phyloP scores from a whole-genome alignment of 2,113 vertebrate species.

The Mungos mungo region DNA sequence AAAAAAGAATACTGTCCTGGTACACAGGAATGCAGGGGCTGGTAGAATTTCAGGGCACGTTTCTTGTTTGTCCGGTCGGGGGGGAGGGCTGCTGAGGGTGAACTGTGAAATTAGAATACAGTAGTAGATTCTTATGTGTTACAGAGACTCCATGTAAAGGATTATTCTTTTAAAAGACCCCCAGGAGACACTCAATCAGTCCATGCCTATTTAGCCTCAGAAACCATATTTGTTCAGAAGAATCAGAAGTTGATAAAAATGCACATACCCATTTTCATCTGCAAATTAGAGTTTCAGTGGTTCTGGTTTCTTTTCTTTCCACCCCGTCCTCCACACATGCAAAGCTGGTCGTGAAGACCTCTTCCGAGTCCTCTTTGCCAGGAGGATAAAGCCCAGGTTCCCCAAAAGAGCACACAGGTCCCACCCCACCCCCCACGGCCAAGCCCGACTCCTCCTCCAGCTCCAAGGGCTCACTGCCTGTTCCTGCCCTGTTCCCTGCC shows the following conservation, averaged over 20 bases:
- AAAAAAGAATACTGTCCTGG: not conserved
- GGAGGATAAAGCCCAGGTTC: not conserved
- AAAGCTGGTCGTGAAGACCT: not conserved
- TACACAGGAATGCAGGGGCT: not conserved
- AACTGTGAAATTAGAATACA: not conserved
- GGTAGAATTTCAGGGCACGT: not conserved
- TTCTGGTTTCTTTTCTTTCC: not conserved
- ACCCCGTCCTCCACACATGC: not conserved
- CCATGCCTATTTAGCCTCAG: not conserved
- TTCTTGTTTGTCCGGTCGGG: not conserved
- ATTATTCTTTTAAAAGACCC: not conserved
- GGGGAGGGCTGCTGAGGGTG: not conserved
- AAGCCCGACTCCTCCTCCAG: not conserved
- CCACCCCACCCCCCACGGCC: rapidly evolving
- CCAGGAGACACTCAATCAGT: not conserved
- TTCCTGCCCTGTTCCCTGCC: not conserved
- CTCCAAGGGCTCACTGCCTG: not conserved
- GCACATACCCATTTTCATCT: not conserved
- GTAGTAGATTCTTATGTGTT: not conserved
- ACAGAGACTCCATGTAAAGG: not conserved
- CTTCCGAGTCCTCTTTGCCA: not conserved
- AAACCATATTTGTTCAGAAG: constrained; percentile 4
- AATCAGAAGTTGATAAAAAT: constrained; percentile 1
- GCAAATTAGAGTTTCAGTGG: not conserved
- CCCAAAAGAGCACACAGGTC: not conserved